phyloP scores from a whole-genome alignment of 92 coral and sea anemone genomes.

The Porites evermanni region DNA sequence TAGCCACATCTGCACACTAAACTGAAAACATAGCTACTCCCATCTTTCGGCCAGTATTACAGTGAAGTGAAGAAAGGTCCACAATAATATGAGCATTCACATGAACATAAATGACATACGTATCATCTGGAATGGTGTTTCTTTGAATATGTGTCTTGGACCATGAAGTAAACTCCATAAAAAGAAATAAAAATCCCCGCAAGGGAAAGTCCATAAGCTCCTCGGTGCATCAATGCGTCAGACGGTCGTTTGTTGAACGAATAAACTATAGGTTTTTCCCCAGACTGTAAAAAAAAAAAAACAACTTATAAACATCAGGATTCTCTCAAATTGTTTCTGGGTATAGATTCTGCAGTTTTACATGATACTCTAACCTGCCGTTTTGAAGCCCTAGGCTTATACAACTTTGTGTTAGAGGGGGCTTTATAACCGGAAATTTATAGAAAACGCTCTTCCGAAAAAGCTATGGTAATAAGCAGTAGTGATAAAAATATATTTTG shows the following conservation, averaged over 20 bases:
- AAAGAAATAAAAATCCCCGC: conserved; percentile 82
- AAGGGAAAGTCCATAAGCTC: conserved; percentile 85
- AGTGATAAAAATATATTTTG: too few relatives aligned
- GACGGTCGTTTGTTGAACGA: conserved; percentile 74
- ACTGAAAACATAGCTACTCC: too few relatives aligned
- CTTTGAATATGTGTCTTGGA: conserved; percentile 79
- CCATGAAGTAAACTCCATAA: conserved; percentile 88
- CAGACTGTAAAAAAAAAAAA: conserved; percentile 30
- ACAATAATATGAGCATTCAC: not conserved
- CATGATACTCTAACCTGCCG: too few relatives aligned
- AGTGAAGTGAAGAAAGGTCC: not conserved
- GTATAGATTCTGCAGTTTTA: too few relatives aligned
- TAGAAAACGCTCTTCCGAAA: too few relatives aligned
- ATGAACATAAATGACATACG: not conserved
- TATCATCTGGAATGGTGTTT: conserved; percentile 5
- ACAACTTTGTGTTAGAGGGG: too few relatives aligned
- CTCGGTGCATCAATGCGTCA: conserved; percentile 80
- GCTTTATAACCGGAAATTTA: too few relatives aligned
- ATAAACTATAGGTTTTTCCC: conserved; percentile 23
- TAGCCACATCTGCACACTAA: not conserved
- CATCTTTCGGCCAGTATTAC: too few relatives aligned
- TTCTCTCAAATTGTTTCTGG: too few relatives aligned
- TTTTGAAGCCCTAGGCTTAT: too few relatives aligned
- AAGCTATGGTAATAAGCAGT: too few relatives aligned
- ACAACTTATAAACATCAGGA: not conserved